Evolutionary conservation across 2,113 vertebrate species (phyloP), one percentile per base, ranked within the genome.

Genomic region (Elanus axillaris): DNA sequence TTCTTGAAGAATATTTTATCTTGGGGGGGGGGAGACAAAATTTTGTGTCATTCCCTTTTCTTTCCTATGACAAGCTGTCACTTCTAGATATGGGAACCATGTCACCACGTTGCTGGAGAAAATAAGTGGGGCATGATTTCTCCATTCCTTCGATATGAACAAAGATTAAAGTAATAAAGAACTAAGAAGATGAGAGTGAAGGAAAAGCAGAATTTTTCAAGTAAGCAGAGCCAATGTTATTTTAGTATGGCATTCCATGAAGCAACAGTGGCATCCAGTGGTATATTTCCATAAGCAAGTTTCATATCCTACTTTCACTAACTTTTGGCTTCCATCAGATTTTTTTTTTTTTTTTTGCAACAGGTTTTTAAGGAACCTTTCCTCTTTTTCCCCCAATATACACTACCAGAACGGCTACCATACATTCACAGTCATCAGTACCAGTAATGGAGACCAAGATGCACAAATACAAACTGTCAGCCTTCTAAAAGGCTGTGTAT

Each of bases 241-340:
- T 91, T 94, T 79, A 77, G 34, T 36, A 80, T 53, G 69, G 75
- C 66, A 58, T 95, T 96, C 64, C 60, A 86, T 95, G 97, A 97
- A 96, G 96, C 97, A 97, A 98, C 92, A 97, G 97, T 97, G 97
- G 97, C 97, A 97, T 97, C 97, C 97, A 97, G 97, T 97, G 97
- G 97, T 93, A 94, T 59, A 83, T 77, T 83, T 88, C 94, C 78
- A 91, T 52, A 95, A 92, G 77, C 43, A 94, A 93, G 63, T 66
- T 83, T 45, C 47, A 52, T 29, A 82, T 47, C 43, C 50, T 74
- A 43, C 36, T 92, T 90, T 56, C 38, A 64, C 31, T 53, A 68
- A 80, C 47, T 84, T 84, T 73, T 40, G 25, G 7, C 29, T 91
- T 85, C 31, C 4, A 32, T 25, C 12, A 27, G 50, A 45, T 19